A percentile compares a stretch with the other conserved stretches of the same genome.
Evolutionary conservation across 2,113 vertebrate genomes (phyloP).

Genomic region (Indri indri): DNA sequence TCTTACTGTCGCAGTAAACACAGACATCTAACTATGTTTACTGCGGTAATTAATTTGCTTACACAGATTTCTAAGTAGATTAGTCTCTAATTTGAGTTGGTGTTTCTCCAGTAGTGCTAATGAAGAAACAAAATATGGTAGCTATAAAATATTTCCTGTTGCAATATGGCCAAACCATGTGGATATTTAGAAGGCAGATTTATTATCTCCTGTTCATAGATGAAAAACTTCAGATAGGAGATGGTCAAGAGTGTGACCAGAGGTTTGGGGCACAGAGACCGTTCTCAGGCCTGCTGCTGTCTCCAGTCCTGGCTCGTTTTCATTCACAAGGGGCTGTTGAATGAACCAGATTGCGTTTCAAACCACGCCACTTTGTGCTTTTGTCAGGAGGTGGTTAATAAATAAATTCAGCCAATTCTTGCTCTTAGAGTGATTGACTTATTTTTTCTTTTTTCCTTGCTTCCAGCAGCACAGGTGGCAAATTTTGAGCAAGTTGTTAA

Average conservation of each 20-base stretch:
- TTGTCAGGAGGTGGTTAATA: background rate
- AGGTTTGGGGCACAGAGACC: background rate
- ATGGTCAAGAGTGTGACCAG: background rate
- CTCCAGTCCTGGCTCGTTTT: background rate
- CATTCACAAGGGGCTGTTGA: background rate
- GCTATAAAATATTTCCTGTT: background rate
- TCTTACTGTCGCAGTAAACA: background rate
- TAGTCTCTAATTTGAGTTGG: background rate
- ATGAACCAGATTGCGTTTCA: background rate
- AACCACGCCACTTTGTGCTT: background rate
- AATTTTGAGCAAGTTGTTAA: background rate
- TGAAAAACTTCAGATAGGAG: background rate
- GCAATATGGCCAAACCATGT: background rate
- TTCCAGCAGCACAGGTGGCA: background rate
- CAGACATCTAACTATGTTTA: background rate
- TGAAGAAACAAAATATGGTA: background rate
- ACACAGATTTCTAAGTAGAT: background rate
- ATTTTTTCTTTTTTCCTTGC: background rate
- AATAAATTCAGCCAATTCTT: background rate
- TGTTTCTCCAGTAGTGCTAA: background rate
- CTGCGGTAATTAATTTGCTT: background rate
- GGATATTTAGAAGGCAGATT: background rate
- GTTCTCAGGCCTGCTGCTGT: rapidly evolving
- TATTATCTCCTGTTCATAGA: background rate
- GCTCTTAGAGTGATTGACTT: background rate